Percentiles rank a stretch among this genome's conserved stretches.
These are phyloP conservation scores for Delphinus delphis DNA, from an alignment of 2,113 vertebrate genomes.

Conservation along the genomic window DNA sequence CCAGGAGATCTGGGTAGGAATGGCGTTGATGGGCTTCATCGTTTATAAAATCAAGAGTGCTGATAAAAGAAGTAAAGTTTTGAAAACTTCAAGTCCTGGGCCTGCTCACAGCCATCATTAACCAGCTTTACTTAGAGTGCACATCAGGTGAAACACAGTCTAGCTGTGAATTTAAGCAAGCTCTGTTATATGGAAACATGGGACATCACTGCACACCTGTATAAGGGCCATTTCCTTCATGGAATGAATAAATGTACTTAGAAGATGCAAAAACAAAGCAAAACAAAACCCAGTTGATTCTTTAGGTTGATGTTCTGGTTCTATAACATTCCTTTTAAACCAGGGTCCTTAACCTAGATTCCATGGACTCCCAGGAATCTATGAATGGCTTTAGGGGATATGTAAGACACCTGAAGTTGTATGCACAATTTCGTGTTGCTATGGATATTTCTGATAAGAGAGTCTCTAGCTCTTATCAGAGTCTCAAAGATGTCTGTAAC, in stretches of 20 bases:
- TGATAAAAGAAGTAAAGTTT: constrained; percentile 78
- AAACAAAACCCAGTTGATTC: not conserved
- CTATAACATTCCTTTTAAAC: not conserved
- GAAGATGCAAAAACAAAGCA: not conserved
- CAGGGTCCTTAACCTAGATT: not conserved
- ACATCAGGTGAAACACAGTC: not conserved
- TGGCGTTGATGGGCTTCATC: constrained; percentile 83
- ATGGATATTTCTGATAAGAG: not conserved
- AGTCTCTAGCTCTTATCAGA: not conserved
- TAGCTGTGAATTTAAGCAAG: not conserved
- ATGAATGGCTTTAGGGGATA: not conserved
- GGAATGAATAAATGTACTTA: constrained; percentile 33
- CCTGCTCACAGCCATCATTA: constrained; percentile 25
- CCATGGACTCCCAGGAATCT: not conserved
- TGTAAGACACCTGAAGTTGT: not conserved
- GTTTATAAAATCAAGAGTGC: constrained; percentile 91
- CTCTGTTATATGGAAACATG: not conserved
- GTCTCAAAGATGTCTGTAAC: not conserved
- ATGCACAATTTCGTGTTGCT: not conserved
- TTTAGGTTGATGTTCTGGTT: not conserved
- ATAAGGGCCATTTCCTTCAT: not conserved
- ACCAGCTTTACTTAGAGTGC: not conserved
- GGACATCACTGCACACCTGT: not conserved
- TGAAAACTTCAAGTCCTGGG: not conserved
- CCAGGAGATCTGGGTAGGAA: constrained; percentile 89